A percentile compares a stretch with the other conserved stretches of the same genome.
phyloP scores from a whole-genome alignment of 2,113 vertebrate species.

The Haliaeetus leucogaster region DNA sequence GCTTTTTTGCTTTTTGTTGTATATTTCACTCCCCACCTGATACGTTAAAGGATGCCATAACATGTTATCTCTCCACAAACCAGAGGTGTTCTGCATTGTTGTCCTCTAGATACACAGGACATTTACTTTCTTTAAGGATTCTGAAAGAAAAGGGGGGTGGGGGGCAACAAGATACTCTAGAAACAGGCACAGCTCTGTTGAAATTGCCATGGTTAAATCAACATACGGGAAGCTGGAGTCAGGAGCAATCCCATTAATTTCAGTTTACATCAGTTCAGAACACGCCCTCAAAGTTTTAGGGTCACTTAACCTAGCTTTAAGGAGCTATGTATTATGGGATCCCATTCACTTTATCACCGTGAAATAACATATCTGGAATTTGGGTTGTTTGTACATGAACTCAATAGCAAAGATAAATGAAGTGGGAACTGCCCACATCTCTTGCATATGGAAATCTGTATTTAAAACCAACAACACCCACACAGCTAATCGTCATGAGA shows the following conservation, averaged over 20 bases:
- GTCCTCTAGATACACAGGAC: not conserved
- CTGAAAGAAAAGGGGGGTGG: not conserved
- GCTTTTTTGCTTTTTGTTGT: not conserved
- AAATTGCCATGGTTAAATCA: not conserved
- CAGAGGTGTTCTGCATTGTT: not conserved
- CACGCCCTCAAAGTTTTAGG: not conserved
- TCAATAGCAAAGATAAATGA: not conserved
- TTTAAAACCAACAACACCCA: constrained; percentile 34
- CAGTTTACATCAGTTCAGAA: not conserved
- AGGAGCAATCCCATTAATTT: not conserved
- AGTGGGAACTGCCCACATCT: not conserved
- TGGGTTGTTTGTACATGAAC: not conserved
- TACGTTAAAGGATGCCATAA: not conserved
- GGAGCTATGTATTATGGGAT: not conserved
- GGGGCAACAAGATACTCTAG: not conserved
- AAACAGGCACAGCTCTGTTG: not conserved
- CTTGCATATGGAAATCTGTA: constrained; percentile 19
- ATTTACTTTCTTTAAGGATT: not conserved
- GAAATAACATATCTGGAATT: not conserved
- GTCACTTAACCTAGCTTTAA: not conserved
- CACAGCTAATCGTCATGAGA: not conserved
- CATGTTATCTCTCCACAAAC: not conserved
- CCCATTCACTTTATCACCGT: not conserved
- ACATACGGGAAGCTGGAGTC: not conserved
- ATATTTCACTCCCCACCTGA: not conserved